Percentiles rank a stretch among this genome's conserved stretches.
Conservation (phyloP, 2,888 invertebrate genomes). For the Sarcophaga rosellei region DNA sequence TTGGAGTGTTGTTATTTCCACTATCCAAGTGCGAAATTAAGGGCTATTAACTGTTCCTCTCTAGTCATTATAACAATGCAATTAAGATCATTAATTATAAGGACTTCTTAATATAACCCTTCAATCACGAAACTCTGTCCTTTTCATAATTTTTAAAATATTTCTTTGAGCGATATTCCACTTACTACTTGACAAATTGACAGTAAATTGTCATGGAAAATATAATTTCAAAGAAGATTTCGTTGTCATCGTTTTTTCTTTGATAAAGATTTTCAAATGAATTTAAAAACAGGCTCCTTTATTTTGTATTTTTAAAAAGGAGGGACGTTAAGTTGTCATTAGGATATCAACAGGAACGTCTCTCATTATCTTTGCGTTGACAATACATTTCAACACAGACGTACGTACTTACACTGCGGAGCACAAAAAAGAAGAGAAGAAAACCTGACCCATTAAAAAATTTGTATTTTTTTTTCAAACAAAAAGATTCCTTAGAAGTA, state of each 20-base stretch:
- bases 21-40: too few relatives aligned
- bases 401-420: neutral
- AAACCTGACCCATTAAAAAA: slow-evolving; percentile 61
- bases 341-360: slow-evolving; percentile 64
- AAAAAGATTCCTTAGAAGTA: slow-evolving; percentile 59
- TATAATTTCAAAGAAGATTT: slow-evolving; percentile 50
- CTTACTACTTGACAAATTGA: slow-evolving; percentile 65
- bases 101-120: slow-evolving; percentile 9
- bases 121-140: neutral
- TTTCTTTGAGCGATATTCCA: neutral
- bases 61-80: too few relatives aligned
- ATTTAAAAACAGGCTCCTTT: slow-evolving; percentile 10
- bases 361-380: slow-evolving; percentile 23
- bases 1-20: too few relatives aligned
- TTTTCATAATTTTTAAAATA: slow-evolving; percentile 11
- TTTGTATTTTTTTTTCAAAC: slow-evolving; percentile 21
- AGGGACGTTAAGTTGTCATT: slow-evolving; percentile 53
- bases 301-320: neutral
- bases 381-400: slow-evolving; percentile 32
- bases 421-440: neutral
- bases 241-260: neutral
- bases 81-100: too few relatives aligned
- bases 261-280: slow-evolving; percentile 36
- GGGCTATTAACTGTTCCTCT: too few relatives aligned
- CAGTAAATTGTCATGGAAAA: slow-evolving; percentile 62